A percentile compares a stretch with the other conserved stretches of the same genome.
Conservation (phyloP, 35 echinoderm and acorn worm species). For the Stichopus chloronotus region DNA sequence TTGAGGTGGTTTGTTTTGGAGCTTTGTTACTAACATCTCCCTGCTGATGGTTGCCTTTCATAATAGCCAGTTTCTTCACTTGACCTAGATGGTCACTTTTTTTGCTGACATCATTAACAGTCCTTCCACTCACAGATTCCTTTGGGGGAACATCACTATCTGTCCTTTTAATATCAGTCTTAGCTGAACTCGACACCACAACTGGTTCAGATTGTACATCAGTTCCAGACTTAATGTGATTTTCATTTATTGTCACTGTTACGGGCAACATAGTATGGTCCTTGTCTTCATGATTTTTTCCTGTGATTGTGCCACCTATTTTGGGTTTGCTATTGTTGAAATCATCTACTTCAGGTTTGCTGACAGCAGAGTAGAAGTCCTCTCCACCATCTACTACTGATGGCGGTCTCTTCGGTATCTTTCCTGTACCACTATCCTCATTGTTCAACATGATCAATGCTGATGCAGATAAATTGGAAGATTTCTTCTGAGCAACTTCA, state of each 20-base stretch:
- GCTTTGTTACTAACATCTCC: background rate
- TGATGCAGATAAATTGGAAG: conserved; percentile 43
- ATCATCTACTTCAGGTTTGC: background rate
- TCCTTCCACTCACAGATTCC: background rate
- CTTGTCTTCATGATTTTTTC: background rate
- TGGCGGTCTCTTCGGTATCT: conserved; percentile 27
- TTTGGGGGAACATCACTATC: background rate
- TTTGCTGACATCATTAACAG: background rate
- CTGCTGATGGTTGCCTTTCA: background rate
- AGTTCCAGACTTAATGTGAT: background rate
- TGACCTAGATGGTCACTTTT: background rate
- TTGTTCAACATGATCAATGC: conserved; percentile 35
- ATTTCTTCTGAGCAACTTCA: background rate
- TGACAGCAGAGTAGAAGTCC: background rate
- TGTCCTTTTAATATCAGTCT: conserved; percentile 27
- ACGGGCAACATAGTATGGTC: background rate
- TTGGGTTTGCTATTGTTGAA: too few relatives aligned
- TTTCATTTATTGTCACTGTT: background rate
- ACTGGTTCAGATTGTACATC: background rate
- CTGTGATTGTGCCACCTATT: background rate
- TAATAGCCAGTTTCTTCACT: background rate
- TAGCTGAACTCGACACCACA: background rate
- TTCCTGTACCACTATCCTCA: background rate
- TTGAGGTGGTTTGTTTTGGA: background rate
- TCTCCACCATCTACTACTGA: conserved; percentile 3